Conservation (phyloP, 2,113 vertebrate genomes). For the Murina feae region DNA sequence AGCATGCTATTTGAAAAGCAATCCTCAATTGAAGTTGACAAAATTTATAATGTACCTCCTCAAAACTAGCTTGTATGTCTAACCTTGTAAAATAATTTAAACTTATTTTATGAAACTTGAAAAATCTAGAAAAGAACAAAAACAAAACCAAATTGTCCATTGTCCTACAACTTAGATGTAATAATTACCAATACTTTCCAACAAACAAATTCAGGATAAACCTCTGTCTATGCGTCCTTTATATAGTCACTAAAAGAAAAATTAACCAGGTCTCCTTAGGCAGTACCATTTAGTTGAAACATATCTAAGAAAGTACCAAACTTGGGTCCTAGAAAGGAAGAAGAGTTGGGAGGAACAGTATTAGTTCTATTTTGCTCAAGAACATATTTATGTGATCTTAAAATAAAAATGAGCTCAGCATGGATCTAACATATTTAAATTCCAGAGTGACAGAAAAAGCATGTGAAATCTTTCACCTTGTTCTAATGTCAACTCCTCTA, state of each 20-base stretch:
- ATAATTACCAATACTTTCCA: background rate
- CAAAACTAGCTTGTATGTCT: background rate
- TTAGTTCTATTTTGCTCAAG: background rate
- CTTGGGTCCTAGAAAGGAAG: background rate
- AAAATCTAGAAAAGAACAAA: slow-evolving; percentile 13
- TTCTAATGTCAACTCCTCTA: background rate
- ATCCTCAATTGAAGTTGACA: background rate
- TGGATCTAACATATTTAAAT: background rate
- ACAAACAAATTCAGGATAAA: slow-evolving; percentile 13
- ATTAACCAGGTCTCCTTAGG: background rate
- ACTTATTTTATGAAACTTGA: background rate
- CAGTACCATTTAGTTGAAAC: background rate
- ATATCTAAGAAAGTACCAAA: background rate
- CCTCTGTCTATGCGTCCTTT: background rate
- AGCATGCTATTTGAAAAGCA: background rate
- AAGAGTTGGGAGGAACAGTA: background rate
- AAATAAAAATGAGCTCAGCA: background rate
- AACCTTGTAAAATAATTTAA: background rate
- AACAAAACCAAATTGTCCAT: background rate
- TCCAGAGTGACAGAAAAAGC: background rate
- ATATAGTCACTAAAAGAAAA: background rate
- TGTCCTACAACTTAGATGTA: background rate
- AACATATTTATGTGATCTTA: background rate
- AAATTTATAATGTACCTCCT: background rate
- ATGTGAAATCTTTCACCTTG: background rate